These are phyloP conservation scores for Maniola hyperantus DNA, from an alignment of 2,888 invertebrate species.

Conservation along the genomic window DNA sequence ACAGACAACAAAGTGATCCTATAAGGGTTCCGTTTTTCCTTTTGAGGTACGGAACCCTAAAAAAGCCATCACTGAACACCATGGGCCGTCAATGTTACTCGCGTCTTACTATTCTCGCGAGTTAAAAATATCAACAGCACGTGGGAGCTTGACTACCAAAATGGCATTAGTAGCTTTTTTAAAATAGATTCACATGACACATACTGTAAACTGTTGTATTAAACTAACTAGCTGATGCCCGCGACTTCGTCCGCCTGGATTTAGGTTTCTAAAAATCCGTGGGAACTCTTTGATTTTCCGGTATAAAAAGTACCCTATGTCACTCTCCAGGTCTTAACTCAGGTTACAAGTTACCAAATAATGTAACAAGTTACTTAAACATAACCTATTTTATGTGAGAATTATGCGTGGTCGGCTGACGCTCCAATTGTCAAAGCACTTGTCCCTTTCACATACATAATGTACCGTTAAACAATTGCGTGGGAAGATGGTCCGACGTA, in stretches of 20 bases:
- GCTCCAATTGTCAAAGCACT: slow-evolving; percentile 35
- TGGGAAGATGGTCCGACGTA: slow-evolving; percentile 67
- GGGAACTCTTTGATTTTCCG: no score
- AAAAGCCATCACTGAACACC: slow-evolving; percentile 26
- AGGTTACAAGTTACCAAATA: slow-evolving; percentile 7
- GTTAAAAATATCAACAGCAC: slow-evolving; percentile 24
- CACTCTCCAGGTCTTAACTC: no score
- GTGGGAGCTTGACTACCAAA: slow-evolving; percentile 17
- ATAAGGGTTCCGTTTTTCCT: no score
- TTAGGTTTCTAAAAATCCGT: no score
- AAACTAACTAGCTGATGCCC: background rate
- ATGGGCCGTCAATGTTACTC: slow-evolving; percentile 15
- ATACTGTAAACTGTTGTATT: background rate
- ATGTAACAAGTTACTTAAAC: slow-evolving; percentile 7
- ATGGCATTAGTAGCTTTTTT: slow-evolving; percentile 12
- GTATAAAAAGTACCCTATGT: no score
- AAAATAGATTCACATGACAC: background rate
- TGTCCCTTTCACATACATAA: slow-evolving; percentile 43
- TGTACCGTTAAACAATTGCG: slow-evolving; percentile 59
- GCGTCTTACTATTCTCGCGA: slow-evolving; percentile 1
- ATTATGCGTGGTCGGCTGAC: slow-evolving; percentile 26
- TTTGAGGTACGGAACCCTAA: no score
- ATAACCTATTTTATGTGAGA: slow-evolving; percentile 24
- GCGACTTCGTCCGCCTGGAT: no score
- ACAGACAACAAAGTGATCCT: no score